Base-by-base conservation (phyloP, 2,888 invertebrate species). In the Tipula confusa region DNA sequence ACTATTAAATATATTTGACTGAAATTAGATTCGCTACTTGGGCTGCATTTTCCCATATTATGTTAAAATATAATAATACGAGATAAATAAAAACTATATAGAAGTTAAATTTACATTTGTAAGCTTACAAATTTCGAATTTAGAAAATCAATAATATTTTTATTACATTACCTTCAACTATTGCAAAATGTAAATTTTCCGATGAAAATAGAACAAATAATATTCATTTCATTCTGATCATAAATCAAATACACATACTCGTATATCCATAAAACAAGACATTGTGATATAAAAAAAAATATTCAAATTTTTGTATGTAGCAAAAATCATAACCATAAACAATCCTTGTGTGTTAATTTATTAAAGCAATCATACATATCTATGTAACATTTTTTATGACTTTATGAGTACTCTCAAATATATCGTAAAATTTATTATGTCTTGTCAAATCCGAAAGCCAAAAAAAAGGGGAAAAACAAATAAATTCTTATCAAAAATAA, bases 271-370 rank as follows among this genome's bases (percentile, higher is more conserved):
- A 48, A 18, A 48, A 18, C 18, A 4, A 48, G 15, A 48, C 18
- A 18, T n/a, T 48, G 15, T 48, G 48, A 48, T 48, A 48, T n/a
- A n/a, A 48, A 48, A 43, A 15, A 24, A 64, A 64, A n/a, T 24
- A 48, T 18, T 9, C 64, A 64, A 24, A 64, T n/a, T n/a, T n/a
- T n/a, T n/a, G n/a, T 33, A 33, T 64, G 64, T 64, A 24, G 24
- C 64, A 64, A 64, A 64, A 64, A 64, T 64, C 24, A 64, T 64
- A 64, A 64, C 64, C 64, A 64, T 64, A 64, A 64, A 64, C 64
- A 64, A 64, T 64, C 64, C 64, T 13, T 18, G 24, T 24, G 18
- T 64, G 24, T 24, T 64, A 64, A 64, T 64, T 64, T 64, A 64
- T 64, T 64, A 64, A 18, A 64, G 24, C 64, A 64, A 64, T 64